Base-by-base conservation (phyloP, 2,888 invertebrate species). In the Prosopocoilus inquinatus region DNA sequence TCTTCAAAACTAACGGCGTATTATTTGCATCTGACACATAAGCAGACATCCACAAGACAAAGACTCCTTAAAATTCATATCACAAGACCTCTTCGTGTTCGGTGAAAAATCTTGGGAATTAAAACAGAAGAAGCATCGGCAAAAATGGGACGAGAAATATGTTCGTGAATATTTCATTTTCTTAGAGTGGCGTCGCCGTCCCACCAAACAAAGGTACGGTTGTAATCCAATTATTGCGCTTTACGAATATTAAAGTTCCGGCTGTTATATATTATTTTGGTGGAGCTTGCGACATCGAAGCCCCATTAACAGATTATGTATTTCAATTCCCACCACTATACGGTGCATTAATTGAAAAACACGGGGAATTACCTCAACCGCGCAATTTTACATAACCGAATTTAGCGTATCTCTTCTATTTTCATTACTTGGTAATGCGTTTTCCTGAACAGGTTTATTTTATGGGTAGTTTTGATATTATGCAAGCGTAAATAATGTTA, bases 101-200 rank as follows among this genome's bases (percentile, higher is more conserved):
- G 49, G 55, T 57, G 53, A 64, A 64, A 64, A 61, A 62, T 62
- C 60, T 52, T 58, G 60, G 62, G 59, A 64, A 62, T 64, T 62
- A 62, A 64, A 61, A 45, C 55, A 55, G 58, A 60, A 50, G 12
- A 15, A 46, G 28, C n/a, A 41, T 58, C 61, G 54, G 56, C 53
- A 55, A 51, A 58, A 58, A 58, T 58, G 55, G 38, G 50, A 55
- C 53, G 41, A 53, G 52, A 55, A 65, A 65, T 66, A 55, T 62
- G 56, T 61, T 60, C 61, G 63, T 70, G 68, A 68, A 69, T 71
- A 69, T 71, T 71, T 71, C 67, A 71, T 68, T 69, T 57, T 68
- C 67, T 65, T 67, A 63, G 66, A 67, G 67, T 65, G 67, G 64
- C 59, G 64, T 64, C 61, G 55, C 59, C 59, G 63, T 64, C 59